A percentile compares a stretch with the other conserved stretches of the same genome.
Conservation (phyloP, 2,888 invertebrate genomes). For the Melipona bicolor region DNA sequence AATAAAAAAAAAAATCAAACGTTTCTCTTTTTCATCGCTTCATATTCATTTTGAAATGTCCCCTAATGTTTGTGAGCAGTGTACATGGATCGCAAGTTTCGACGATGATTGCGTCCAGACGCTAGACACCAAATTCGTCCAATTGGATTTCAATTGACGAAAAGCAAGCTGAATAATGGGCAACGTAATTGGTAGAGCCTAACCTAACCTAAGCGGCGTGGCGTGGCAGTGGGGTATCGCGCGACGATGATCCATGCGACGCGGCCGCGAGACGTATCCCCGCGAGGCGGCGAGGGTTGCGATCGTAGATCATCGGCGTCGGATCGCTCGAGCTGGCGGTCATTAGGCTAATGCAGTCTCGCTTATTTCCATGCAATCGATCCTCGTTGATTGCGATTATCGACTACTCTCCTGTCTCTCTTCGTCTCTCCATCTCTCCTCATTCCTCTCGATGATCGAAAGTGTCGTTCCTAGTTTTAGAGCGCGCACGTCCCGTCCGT, state of each 20-base stretch:
- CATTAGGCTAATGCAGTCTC: slow-evolving; percentile 75
- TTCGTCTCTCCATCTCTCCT: neutral
- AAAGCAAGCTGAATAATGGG: slow-evolving; percentile 29
- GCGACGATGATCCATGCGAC: slow-evolving; percentile 55
- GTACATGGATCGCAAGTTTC: neutral
- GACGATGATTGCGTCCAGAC: neutral
- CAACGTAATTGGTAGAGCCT: slow-evolving; percentile 40
- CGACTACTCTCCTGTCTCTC: slow-evolving; percentile 15
- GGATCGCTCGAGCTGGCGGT: slow-evolving; percentile 72
- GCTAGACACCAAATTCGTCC: slow-evolving; percentile 7
- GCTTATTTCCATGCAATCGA: slow-evolving; percentile 65
- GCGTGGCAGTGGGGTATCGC: slow-evolving; percentile 35
- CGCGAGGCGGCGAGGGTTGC: slow-evolving; percentile 25
- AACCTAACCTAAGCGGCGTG: neutral
- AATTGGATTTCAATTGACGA: slow-evolving; percentile 17
- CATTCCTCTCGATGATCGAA: neutral
- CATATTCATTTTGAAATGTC: no score
- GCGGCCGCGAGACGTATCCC: slow-evolving; percentile 32
- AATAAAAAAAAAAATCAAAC: no score
- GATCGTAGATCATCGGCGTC: slow-evolving; percentile 76
- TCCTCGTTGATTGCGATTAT: slow-evolving; percentile 54
- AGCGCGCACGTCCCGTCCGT: neutral
- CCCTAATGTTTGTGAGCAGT: no score
- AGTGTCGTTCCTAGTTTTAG: slow-evolving; percentile 8
- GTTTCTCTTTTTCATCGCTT: no score